Evolutionary conservation across 2,888 invertebrate species (phyloP), one percentile per base, ranked within the genome.

Genomic region (Dendrolimus pini): DNA sequence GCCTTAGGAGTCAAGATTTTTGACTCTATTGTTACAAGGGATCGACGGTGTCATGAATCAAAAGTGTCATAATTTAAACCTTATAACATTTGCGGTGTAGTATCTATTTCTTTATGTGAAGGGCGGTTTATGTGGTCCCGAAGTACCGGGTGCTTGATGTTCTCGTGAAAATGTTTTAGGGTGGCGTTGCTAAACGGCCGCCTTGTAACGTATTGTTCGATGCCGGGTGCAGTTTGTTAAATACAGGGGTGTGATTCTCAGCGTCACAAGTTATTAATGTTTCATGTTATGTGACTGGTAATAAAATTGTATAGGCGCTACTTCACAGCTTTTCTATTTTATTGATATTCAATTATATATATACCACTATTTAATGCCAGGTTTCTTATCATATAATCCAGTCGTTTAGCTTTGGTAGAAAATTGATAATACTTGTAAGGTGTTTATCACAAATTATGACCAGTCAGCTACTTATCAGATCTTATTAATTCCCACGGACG

Each of bases 1-100:
- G 81, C 78, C 82, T 82, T 77, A 84, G 86, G 85, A 30, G 30
- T 30, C 30, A 30, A 85, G 85, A 87, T 85, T 84, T 47, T 47
- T 47, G 47, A 7, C 47, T 7, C 47, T 8, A 7, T 47, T 47
- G 47, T 47, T 47, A 12, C 6, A 30, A 30, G 6, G 30, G 30
- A 30, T 30, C 30, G 30, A 30, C 30, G 30, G 30, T 30, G 30
- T 30, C 30, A 30, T 47, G 47, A 47, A 47, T 47, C 47, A 47
- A 47, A 12, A 9, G 47, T 12, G 9, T 10, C 12, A 47, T 8
- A 9, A 47, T 47, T 10, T 47, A 47, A 10, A 47, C 12, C 47
- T 47, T 47, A 41, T 57, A 81, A 77, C 75, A 78, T 70, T 82
- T 77, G 80, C 82, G 85, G 47, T 12, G 47, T 12, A 47, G 47